Evolutionary conservation across 1,140 invertebrate species (phyloP), one percentile per base, ranked within the genome.

Genomic region (Chlorops oryzae): DNA sequence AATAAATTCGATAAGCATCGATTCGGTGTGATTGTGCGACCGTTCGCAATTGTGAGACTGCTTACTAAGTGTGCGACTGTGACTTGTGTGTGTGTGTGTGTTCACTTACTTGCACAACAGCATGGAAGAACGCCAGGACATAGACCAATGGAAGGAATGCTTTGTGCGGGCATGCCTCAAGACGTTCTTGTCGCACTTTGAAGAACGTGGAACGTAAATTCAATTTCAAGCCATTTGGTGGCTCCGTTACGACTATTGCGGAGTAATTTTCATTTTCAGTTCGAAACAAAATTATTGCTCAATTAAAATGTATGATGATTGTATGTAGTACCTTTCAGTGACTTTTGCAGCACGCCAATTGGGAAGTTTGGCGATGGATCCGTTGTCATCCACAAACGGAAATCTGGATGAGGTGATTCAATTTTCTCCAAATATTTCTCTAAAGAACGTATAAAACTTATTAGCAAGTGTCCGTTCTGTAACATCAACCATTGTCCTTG

Each of bases 311-410:
- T 43, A 40, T 25, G 3, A 28, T 15, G 6, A 9, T 40, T 15
- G 2, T 2, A 15, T 17, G 2, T 42, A 41, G 7, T 59, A 88
- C 87, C 85, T 83, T 92, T 88, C 1, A 92, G 73, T 1, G 87
- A 90, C 50, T 85, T 77, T 64, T 94, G 91, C 25, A 94, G 66
- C 52, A 95, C 87, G 38, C 90, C 89, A 59, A 94, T 89, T 4
- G 92, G 91, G 72, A 96, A 94, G 2, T 78, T 78, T 0, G 83
- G 80, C 1, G 83, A 87, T 0, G 89, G 87, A 65, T 94, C 90
- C 0, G 90, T 94, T 2, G 90, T 94, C 22, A 96, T 73, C 91
- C 91, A 96, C 1, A 96, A 74, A n/a, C 92, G 75, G 70, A 94
- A 95, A 68, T 93, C 87, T 0, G 87, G 85, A 77, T 95, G 88